Evolutionary conservation across 2,888 invertebrate genomes (phyloP), one percentile per base, ranked within the genome.

Genomic region (Operophtera brumata): DNA sequence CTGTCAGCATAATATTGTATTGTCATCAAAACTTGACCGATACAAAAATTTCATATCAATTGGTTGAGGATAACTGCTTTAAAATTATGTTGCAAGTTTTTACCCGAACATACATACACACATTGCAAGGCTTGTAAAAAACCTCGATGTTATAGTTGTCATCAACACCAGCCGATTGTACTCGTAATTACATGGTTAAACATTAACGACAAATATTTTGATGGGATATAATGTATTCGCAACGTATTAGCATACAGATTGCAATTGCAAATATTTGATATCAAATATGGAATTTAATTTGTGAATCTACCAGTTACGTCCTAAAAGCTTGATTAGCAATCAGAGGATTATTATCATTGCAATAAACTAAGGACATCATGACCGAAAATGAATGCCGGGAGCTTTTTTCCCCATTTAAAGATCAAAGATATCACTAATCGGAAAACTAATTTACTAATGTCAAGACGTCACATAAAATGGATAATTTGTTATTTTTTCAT

Each of bases 201-300:
- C 39, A 44, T 42, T 42, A 53, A 55, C 42, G 45, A 47, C 54
- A 59, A 54, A 59, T 51, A 47, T 59, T 54, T 53, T 51, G 50
- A 59, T 61, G 46, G 28, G 20, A 20, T 20, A 20, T 20, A 11
- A 41, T 47, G 40, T 51, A 42, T 56, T 44, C 25, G n/a, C 50
- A 51, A 37, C 32, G 39, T 45, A 57, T 53, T 57, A 39, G 47
- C 49, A 57, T 57, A 53, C 49, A 49, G 40, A 57, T 57, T 46
- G 36, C 39, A 6, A 12, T 49, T 39, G 47, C 51, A 36, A 34
- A 59, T 57, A 64, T 69, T 62, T 51, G 59, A 64, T 61, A 42
- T 34, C 50, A 50, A 50, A 47, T 50, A 44, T 47, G 13, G 36
- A 34, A 51, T 47, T 14, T 40, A n/a, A 52, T 45, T 50, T 39